phyloP scores from a whole-genome alignment of 2,797 vertebrate species.

The Urophycis tenuis region DNA sequence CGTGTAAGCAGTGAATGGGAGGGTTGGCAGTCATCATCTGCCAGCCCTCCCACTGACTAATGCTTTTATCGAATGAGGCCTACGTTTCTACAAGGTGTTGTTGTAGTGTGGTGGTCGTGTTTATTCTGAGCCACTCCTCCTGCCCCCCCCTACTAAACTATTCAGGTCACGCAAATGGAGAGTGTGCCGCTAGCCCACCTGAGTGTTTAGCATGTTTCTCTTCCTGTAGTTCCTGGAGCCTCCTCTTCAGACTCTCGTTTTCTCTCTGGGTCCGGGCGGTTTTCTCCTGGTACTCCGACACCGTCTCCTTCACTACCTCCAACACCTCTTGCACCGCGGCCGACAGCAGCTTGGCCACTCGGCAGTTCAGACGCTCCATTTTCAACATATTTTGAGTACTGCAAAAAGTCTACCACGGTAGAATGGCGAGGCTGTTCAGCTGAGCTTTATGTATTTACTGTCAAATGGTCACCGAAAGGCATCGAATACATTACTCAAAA shows the following conservation, averaged over 20 bases:
- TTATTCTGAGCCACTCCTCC: constrained; percentile 39
- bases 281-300: constrained; percentile 64
- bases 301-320: constrained; percentile 61
- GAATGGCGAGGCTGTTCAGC: background rate
- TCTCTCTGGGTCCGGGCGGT: constrained; percentile 65
- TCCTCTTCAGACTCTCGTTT: constrained; percentile 62
- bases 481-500: background rate
- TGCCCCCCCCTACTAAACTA: too few species aligned
- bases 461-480: background rate
- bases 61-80: too few species aligned
- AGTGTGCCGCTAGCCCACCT: constrained; percentile 39
- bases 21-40: too few species aligned
- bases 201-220: constrained; percentile 40
- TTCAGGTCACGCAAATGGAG: background rate
- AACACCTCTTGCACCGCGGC: constrained; percentile 65
- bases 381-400: background rate
- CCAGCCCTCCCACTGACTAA: too few species aligned
- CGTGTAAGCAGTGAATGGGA: background rate
- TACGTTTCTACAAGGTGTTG: background rate
- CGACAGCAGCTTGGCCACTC: constrained; percentile 62
- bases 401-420: background rate
- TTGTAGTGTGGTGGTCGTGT: constrained; percentile 52
- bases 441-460: background rate
- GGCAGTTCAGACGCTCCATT: constrained; percentile 61
- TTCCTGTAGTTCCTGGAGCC: constrained; percentile 61